phyloP scores from a whole-genome alignment of 92 coral and sea anemone species.

The Siderastrea siderea region DNA sequence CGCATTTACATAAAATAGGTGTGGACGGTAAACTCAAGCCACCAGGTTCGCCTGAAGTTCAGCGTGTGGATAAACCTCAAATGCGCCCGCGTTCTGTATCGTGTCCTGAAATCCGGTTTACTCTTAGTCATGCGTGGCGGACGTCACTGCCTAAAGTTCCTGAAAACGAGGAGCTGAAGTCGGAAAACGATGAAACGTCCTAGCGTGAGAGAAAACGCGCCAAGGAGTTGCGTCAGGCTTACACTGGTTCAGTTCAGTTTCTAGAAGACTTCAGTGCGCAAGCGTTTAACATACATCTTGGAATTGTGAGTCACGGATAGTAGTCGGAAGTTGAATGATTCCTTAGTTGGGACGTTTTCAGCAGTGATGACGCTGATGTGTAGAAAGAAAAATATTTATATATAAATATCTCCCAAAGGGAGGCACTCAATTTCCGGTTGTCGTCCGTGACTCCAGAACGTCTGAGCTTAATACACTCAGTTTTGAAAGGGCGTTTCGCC shows the following conservation, averaged over 20 bases:
- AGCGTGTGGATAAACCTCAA: constrained; percentile 73
- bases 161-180: constrained; percentile 85
- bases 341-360: no score
- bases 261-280: no score
- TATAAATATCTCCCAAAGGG: no score
- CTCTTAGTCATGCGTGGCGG: constrained; percentile 83
- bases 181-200: constrained; percentile 47
- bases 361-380: no score
- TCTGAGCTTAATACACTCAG: no score
- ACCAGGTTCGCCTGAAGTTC: constrained; percentile 83
- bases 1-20: constrained; percentile 64
- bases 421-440: no score
- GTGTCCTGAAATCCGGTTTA: constrained; percentile 88
- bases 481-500: no score
- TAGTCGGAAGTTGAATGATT: no score
- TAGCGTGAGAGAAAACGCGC: not conserved
- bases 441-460: no score
- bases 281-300: no score
- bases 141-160: constrained; percentile 88
- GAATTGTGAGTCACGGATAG: no score
- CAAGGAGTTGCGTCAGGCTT: not conserved
- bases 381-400: no score
- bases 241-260: not conserved
- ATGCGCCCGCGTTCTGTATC: constrained; percentile 91
- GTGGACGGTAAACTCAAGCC: constrained; percentile 41